Evolutionary conservation across 2,888 invertebrate species (phyloP).

Genomic region (Plusia festucae): DNA sequence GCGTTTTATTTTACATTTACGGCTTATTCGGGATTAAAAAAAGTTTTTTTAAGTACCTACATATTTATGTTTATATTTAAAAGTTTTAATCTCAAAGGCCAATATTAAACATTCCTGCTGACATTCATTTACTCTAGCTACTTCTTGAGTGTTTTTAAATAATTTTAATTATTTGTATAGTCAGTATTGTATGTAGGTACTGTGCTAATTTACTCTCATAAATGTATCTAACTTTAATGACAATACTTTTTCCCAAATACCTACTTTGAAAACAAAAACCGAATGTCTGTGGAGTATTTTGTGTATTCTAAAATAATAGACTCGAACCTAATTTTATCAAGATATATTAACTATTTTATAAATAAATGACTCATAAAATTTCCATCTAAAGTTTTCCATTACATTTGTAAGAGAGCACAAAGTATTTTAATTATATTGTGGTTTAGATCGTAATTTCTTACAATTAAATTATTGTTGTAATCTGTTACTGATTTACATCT

Average conservation of each 20-base stretch:
- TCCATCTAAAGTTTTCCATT: conserved; percentile 56
- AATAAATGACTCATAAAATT: conserved; percentile 27
- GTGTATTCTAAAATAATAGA: not conserved
- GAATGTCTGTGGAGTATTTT: not conserved
- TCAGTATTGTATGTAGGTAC: not conserved
- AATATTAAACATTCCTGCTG: not conserved
- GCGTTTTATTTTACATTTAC: no score
- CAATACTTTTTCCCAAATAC: not conserved
- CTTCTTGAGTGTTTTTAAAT: not conserved
- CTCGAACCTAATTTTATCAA: not conserved
- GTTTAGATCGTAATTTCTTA: conserved; percentile 44
- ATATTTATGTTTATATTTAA: no score
- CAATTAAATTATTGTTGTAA: conserved; percentile 58
- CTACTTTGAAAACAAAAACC: no score
- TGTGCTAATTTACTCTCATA: not conserved
- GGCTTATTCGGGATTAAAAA: no score
- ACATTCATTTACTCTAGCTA: not conserved
- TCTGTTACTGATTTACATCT: conserved; percentile 62
- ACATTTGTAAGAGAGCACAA: conserved; percentile 59
- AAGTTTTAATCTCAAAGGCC: not conserved
- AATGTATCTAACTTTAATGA: not conserved
- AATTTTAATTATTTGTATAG: not conserved
- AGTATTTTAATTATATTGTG: conserved; percentile 60
- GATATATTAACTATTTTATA: not conserved
- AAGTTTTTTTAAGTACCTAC: no score